A percentile compares a stretch with the other conserved stretches of the same genome.
Evolutionary conservation across 2,797 vertebrate species (phyloP).

Genomic region (Diglossa cyanea): DNA sequence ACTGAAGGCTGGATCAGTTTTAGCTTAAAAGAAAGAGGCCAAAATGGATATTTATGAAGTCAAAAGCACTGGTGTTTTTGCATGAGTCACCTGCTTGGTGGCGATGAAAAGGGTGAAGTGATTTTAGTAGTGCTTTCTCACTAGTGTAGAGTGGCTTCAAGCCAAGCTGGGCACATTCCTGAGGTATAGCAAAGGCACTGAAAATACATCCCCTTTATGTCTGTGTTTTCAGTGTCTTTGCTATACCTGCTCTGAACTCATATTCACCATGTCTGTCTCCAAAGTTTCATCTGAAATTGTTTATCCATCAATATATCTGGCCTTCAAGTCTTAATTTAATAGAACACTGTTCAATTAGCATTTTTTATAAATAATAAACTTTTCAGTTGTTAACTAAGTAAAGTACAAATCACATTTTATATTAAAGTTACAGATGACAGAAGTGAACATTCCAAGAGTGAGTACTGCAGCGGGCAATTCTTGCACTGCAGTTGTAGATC

Average conservation of each 20-base stretch:
- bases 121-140: background rate
- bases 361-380: background rate
- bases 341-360: background rate
- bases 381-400: background rate
- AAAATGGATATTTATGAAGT: background rate
- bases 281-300: background rate
- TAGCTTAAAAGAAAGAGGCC: background rate
- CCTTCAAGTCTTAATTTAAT: background rate
- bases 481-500: background rate
- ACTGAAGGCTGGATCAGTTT: background rate
- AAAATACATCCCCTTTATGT: background rate
- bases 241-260: background rate
- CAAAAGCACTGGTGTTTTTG: background rate
- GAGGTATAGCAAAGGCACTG: too few relatives aligned
- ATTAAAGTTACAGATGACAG: background rate
- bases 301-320: background rate
- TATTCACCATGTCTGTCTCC: rapidly evolving
- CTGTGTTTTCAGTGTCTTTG: background rate
- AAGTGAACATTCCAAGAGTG: background rate
- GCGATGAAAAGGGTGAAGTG: background rate
- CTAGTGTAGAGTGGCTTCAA: background rate
- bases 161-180: background rate
- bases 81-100: background rate
- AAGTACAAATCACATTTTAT: background rate
- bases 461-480: background rate